These are phyloP conservation scores for Tholera decimalis DNA, from an alignment of 2,888 invertebrate species.

Conservation along the genomic window DNA sequence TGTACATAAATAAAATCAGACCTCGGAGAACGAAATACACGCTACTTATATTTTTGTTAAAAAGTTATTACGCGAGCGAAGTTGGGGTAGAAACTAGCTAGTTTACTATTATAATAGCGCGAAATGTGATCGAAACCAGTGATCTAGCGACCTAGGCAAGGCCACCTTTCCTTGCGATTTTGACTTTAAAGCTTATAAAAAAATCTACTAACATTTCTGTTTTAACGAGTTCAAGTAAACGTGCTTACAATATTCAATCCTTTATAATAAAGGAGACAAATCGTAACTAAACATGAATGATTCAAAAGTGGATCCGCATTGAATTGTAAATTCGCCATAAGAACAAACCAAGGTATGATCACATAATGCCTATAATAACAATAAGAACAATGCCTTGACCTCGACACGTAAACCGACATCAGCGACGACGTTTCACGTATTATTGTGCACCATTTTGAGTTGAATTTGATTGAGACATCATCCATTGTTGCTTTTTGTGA, in stretches of 20 bases:
- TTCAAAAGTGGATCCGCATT: conserved; percentile 42
- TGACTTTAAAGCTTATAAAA: neutral
- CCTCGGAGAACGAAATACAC: no score
- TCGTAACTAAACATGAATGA: conserved; percentile 33
- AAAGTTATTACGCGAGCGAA: no score
- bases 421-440: conserved; percentile 64
- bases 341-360: conserved; percentile 38
- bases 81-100: no score
- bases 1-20: no score
- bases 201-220: no score
- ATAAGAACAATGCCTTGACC: conserved; percentile 64
- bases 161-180: no score
- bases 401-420: conserved; percentile 71
- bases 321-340: conserved; percentile 48
- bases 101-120: no score
- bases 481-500: conserved; percentile 53
- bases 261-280: conserved; percentile 12
- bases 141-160: no score
- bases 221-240: neutral
- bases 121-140: no score
- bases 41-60: no score
- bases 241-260: neutral
- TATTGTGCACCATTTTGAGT: conserved; percentile 58
- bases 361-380: conserved; percentile 54
- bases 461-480: conserved; percentile 56